phyloP scores from a whole-genome alignment of 2,113 vertebrate species.

The Heptranchias perlo region DNA sequence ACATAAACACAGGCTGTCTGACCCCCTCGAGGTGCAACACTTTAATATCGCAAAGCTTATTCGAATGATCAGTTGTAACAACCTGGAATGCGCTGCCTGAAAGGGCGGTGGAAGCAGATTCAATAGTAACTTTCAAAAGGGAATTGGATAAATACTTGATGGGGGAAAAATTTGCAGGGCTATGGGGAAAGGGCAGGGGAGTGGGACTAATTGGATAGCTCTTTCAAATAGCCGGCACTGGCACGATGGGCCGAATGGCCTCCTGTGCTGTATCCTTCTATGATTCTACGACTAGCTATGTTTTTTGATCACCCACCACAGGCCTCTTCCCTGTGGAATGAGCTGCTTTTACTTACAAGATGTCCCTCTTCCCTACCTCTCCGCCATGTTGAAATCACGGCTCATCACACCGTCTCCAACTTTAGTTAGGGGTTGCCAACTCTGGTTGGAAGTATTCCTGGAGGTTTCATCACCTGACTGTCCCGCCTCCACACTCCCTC shows the following conservation, averaged over 20 bases:
- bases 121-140: background rate
- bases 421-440: background rate
- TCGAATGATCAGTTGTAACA: background rate
- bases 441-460: background rate
- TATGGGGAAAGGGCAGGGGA: background rate
- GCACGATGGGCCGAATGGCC: background rate
- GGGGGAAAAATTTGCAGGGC: background rate
- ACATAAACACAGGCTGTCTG: slow-evolving; percentile 9
- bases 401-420: background rate
- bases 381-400: background rate
- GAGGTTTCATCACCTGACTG: background rate
- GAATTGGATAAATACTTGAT: background rate
- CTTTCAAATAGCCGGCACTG: background rate
- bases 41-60: background rate
- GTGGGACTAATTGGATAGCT: background rate
- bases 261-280: background rate
- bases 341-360: background rate
- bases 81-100: background rate
- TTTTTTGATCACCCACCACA: background rate
- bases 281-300: background rate
- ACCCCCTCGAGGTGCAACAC: background rate
- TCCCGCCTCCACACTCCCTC: background rate
- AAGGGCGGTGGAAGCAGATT: background rate
- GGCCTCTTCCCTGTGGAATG: background rate
- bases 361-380: background rate